A percentile compares a stretch with the other conserved stretches of the same genome.
These are phyloP conservation scores for Zaprionus gabonicus DNA, from an alignment of 1,140 invertebrate species.

Conservation along the genomic window DNA sequence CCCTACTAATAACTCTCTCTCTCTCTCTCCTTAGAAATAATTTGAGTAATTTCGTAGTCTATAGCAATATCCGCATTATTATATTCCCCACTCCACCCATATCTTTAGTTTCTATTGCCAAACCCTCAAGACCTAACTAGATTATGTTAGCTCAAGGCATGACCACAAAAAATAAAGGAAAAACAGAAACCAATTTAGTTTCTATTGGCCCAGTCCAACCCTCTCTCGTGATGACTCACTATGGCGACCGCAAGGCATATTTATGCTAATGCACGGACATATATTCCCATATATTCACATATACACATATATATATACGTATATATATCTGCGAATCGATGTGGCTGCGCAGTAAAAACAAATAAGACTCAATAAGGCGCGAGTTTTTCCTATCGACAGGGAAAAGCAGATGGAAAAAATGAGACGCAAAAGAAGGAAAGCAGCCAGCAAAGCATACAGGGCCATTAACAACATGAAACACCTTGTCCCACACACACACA, in stretches of 20 bases:
- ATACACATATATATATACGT: conserved; percentile 37
- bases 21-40: background rate
- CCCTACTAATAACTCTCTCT: background rate
- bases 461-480: conserved; percentile 68
- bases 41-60: background rate
- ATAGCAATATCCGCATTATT: conserved; percentile 2
- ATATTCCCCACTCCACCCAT: background rate
- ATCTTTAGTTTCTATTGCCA: background rate
- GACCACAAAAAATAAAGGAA: conserved; percentile 9
- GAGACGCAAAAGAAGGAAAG: conserved; percentile 38
- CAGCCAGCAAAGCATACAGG: conserved; percentile 28
- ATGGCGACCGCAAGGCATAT: conserved; percentile 48
- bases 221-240: conserved; percentile 55
- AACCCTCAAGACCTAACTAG: conserved; percentile 7
- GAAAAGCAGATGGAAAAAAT: conserved; percentile 21
- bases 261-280: conserved; percentile 33
- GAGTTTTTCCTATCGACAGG: background rate
- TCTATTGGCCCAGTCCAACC: conserved; percentile 24
- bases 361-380: conserved; percentile 47
- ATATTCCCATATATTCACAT: conserved; percentile 1
- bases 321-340: conserved; percentile 38
- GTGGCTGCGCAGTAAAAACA: conserved; percentile 64
- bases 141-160: conserved; percentile 37
- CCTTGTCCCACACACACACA: conserved; percentile 55
- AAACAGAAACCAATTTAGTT: conserved; percentile 34